phyloP scores from a whole-genome alignment of 2,113 vertebrate species.

The Coreoperca whiteheadi region DNA sequence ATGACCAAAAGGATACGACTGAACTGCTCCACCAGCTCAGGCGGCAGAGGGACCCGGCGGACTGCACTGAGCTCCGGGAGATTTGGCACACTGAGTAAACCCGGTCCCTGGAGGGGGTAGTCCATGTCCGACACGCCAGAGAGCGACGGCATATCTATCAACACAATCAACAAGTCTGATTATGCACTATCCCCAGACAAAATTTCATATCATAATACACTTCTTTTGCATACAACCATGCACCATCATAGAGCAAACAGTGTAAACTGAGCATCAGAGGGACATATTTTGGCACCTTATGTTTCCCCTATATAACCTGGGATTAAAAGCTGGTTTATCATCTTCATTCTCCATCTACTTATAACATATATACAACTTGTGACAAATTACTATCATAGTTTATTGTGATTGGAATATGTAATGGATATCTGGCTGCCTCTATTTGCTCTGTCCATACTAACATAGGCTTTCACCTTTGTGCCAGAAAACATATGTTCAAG shows the following conservation, averaged over 20 bases:
- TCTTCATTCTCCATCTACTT: neutral
- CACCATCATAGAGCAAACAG: neutral
- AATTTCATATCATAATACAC: neutral
- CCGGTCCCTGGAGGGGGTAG: constrained; percentile 96
- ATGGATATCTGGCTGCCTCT: neutral
- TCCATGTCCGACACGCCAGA: constrained; percentile 98
- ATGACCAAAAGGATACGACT: constrained; percentile 91
- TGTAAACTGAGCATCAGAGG: neutral
- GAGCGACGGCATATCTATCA: constrained; percentile 90
- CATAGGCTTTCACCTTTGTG: neutral
- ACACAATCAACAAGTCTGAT: constrained; percentile 40
- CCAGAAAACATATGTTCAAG: neutral
- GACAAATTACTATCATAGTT: neutral
- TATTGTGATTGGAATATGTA: neutral
- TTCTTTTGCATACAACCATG: neutral
- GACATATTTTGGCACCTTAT: neutral
- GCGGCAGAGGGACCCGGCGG: constrained; percentile 93
- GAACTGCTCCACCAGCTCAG: constrained; percentile 97
- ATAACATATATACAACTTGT: neutral
- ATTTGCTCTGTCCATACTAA: neutral
- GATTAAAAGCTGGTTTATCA: neutral
- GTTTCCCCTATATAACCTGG: neutral
- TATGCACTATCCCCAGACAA: neutral
- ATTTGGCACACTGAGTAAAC: constrained; percentile 90
- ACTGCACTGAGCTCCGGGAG: constrained; percentile 94